A percentile compares a stretch with the other conserved stretches of the same genome.
phyloP scores from a whole-genome alignment of 1,140 invertebrate genomes.

The Rhynchophorus ferrugineus region DNA sequence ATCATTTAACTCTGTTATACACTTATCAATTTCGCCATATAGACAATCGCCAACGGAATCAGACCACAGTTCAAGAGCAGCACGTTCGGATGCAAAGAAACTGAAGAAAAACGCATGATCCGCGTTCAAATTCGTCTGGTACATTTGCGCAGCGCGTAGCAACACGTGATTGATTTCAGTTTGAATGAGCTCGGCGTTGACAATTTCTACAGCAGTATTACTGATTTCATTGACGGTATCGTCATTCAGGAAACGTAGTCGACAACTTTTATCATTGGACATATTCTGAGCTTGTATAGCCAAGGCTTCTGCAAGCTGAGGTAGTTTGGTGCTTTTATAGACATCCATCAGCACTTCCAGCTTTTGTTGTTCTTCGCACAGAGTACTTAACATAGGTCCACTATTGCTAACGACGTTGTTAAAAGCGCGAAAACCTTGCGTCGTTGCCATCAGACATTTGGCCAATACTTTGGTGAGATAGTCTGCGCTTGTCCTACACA shows the following conservation, averaged over 20 bases:
- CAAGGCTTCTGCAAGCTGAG: constrained; percentile 56
- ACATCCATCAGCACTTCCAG: constrained; percentile 51
- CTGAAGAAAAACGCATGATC: constrained; percentile 43
- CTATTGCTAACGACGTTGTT: constrained; percentile 33
- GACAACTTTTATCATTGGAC: constrained; percentile 39
- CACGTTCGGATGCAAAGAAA: constrained; percentile 53
- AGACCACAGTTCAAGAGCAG: constrained; percentile 59
- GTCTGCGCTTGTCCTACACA: constrained; percentile 45
- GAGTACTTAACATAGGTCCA: constrained; percentile 45
- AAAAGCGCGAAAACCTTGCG: constrained; percentile 31
- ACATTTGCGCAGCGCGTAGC: constrained; percentile 55
- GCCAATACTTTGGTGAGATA: constrained; percentile 58
- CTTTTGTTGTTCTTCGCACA: constrained; percentile 53
- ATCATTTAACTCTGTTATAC: constrained; percentile 55
- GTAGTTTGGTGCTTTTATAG: constrained; percentile 61
- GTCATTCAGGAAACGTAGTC: constrained; percentile 40
- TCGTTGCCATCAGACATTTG: constrained; percentile 36
- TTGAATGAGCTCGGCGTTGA: constrained; percentile 63
- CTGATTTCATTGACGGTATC: constrained; percentile 56
- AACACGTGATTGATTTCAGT: constrained; percentile 66
- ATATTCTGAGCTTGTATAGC: constrained; percentile 57
- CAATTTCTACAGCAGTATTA: constrained; percentile 58
- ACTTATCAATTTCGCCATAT: constrained; percentile 58
- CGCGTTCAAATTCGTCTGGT: constrained; percentile 46
- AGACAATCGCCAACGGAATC: constrained; percentile 61